Base-by-base conservation (phyloP, 2,888 invertebrate genomes). In the Anarsia innoxiella region DNA sequence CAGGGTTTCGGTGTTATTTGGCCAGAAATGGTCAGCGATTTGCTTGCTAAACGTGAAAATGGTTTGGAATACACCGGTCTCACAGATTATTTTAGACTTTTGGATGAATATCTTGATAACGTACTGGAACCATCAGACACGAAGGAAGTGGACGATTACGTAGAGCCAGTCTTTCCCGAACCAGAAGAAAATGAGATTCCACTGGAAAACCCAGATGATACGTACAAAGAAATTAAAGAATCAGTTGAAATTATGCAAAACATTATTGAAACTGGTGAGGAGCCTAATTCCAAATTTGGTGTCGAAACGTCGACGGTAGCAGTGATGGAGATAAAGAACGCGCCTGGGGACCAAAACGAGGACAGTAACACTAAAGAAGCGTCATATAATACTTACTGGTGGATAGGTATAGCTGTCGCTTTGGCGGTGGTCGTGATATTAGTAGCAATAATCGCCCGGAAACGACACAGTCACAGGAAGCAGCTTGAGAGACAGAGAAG, bases 61-160 rank as follows among this genome's bases (percentile, higher is more conserved):
- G 80, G 82, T 1, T 55, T 88, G 6, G 80, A 86, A 46, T 74
- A 84, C 13, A 77, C 74, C n/a, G 76, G 83, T 1, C 53, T 88
- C 0, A 74, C 87, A 4, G 82, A 87, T 40, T 88, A 88, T 51
- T 90, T 88, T 49, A 70, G 76, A 48, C 76, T 87, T 1, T 53
- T 88, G 40, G 85, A 86, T 45, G 82, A 86, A 44, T 88, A 88
- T 60, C 66, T 88, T 45, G 83, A 86, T 19, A 73, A 66, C 19
- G 86, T 87, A 43, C 54, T 84, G 37, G 80, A 84, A 26, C 80
- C 79, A 12, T 10, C 49, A 2, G 68, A 65, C 1, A 64, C 45
- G 4, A 56, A 59, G 27, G 49, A 44, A 31, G 48, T 61, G 1
- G 71, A 72, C 15, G 80, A 82, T 42, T 84, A 83, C 42, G 46